A percentile compares a stretch with the other conserved stretches of the same genome.
phyloP scores from a whole-genome alignment of 2,797 vertebrate species.

The Enteromius treurensis region DNA sequence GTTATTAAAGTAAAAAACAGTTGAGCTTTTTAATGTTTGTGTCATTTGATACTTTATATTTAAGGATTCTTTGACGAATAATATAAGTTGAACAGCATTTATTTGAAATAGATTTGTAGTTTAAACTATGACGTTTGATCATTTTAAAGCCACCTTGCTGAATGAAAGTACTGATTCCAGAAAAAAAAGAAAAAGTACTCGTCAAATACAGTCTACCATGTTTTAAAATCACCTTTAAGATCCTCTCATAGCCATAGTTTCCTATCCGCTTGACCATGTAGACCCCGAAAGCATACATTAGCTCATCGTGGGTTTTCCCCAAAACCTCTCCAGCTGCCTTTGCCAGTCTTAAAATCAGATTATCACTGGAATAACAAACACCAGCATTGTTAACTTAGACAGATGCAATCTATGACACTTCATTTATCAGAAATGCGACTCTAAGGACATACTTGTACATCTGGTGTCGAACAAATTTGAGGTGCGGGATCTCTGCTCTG shows the following conservation, averaged over 20 bases:
- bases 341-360: constrained; percentile 64
- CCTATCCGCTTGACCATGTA: constrained; percentile 82
- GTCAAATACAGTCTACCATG: background rate
- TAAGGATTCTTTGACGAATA: background rate
- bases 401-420: background rate
- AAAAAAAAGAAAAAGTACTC: background rate
- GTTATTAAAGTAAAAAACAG: background rate
- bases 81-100: background rate
- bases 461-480: constrained; percentile 80
- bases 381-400: background rate
- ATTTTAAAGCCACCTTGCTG: background rate
- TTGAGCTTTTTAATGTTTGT: background rate
- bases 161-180: background rate
- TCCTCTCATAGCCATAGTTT: constrained; percentile 80
- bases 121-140: background rate
- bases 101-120: background rate
- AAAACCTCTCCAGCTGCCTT: constrained; percentile 80
- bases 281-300: constrained; percentile 82
- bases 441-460: constrained; percentile 77
- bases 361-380: constrained; percentile 69
- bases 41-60: background rate
- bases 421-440: background rate
- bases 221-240: constrained; percentile 72
- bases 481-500: constrained; percentile 79
- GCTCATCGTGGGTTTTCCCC: constrained; percentile 79